Percentiles rank a stretch among this genome's conserved stretches.
These are phyloP conservation scores for Hirtodrosophila trivittata DNA, from an alignment of 2,888 invertebrate genomes.

Conservation along the genomic window DNA sequence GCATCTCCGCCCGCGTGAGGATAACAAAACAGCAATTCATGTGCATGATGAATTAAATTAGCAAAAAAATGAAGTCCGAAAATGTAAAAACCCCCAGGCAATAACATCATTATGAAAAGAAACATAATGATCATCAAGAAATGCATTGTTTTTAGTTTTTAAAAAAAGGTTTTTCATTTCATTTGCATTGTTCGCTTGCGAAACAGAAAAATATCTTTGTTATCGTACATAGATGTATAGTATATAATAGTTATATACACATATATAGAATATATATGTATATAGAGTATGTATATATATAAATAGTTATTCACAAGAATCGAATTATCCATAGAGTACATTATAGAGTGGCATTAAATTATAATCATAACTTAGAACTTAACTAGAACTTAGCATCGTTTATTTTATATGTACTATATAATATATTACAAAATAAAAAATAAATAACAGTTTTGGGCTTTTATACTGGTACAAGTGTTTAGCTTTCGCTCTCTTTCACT, in stretches of 20 bases:
- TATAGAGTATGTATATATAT: slow-evolving; percentile 59
- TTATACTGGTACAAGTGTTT: slow-evolving; percentile 75
- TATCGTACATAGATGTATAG: slow-evolving; percentile 68
- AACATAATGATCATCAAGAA: not conserved
- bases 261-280: slow-evolving; percentile 43
- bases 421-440: slow-evolving; percentile 73
- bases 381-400: not conserved
- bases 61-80: slow-evolving; percentile 44
- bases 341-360: slow-evolving; percentile 50
- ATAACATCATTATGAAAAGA: not conserved
- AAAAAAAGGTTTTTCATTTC: slow-evolving; percentile 70
- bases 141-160: slow-evolving; percentile 54
- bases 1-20: slow-evolving; percentile 44
- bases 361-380: slow-evolving; percentile 33
- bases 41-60: slow-evolving; percentile 77
- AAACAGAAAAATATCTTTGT: slow-evolving; percentile 77
- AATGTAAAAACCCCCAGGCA: slow-evolving; percentile 5
- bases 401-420: slow-evolving; percentile 9
- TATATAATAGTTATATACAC: slow-evolving; percentile 48
- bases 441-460: slow-evolving; percentile 78
- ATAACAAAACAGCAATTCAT: slow-evolving; percentile 74
- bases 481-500: too few relatives aligned
- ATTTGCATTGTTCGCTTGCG: slow-evolving; percentile 70
- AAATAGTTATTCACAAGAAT: slow-evolving; percentile 78
- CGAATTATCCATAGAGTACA: slow-evolving; percentile 72